Conservation (phyloP, 2,888 invertebrate genomes). For the Sphinx pinastri region DNA sequence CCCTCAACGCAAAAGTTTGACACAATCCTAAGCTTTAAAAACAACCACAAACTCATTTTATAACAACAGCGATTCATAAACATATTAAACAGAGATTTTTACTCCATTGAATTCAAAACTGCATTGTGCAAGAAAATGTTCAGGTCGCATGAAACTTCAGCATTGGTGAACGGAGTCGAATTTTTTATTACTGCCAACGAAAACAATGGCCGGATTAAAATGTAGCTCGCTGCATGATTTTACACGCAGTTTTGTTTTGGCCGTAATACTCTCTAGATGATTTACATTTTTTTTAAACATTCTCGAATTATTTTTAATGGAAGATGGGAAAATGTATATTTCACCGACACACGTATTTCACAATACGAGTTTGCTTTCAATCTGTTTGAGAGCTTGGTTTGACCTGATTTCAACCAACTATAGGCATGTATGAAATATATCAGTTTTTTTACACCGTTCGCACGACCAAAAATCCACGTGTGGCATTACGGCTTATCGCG, state of each 20-base stretch:
- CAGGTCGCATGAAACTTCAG: slow-evolving; percentile 49
- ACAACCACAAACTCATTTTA: neutral
- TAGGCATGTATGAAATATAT: slow-evolving; percentile 25
- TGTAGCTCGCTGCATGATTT: slow-evolving; percentile 59
- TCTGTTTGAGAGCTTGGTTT: slow-evolving; percentile 59
- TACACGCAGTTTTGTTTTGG: slow-evolving; percentile 53
- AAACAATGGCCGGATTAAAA: slow-evolving; percentile 64
- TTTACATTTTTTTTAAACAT: slow-evolving; percentile 39
- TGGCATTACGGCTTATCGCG: neutral
- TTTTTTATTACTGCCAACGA: slow-evolving; percentile 63
- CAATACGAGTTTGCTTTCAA: slow-evolving; percentile 54
- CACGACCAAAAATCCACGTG: slow-evolving; percentile 4
- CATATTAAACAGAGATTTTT: slow-evolving; percentile 31
- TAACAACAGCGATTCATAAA: slow-evolving; percentile 20
- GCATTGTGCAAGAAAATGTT: slow-evolving; percentile 32
- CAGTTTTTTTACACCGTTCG: slow-evolving; percentile 12
- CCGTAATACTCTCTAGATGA: slow-evolving; percentile 34
- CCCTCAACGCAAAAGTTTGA: no score
- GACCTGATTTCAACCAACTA: slow-evolving; percentile 52
- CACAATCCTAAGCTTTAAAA: neutral
- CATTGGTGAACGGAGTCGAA: slow-evolving; percentile 55
- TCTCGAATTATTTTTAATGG: slow-evolving; percentile 27
- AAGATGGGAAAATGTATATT: slow-evolving; percentile 31
- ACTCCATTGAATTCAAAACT: slow-evolving; percentile 36
- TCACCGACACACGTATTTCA: slow-evolving; percentile 41